Evolutionary conservation across 1,140 invertebrate species (phyloP).

Genomic region (Zaprionus vittiger): DNA sequence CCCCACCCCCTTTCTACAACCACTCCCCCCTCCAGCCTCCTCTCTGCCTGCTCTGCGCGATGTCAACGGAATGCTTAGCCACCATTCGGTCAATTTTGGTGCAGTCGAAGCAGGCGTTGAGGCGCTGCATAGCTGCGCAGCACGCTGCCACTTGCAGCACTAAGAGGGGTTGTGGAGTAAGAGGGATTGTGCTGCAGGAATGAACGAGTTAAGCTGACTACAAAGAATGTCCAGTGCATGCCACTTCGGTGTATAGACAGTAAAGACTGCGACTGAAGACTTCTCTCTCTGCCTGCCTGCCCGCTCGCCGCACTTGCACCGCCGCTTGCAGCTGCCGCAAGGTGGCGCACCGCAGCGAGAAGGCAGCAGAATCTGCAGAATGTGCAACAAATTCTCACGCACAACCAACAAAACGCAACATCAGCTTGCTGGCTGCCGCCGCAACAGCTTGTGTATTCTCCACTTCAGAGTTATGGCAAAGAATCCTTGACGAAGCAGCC

Average conservation of each 20-base stretch:
- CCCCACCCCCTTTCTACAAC: background rate
- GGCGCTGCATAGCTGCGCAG: slow-evolving; percentile 5
- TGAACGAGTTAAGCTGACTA: background rate
- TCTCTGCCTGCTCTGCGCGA: background rate
- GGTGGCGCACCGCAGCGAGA: slow-evolving; percentile 14
- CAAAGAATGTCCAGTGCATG: slow-evolving; percentile 9
- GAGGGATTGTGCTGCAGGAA: background rate
- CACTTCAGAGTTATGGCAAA: background rate
- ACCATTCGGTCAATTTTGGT: slow-evolving; percentile 22
- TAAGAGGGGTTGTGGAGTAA: background rate
- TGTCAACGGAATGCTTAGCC: slow-evolving; percentile 27
- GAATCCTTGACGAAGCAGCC: background rate
- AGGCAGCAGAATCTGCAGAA: slow-evolving; percentile 3
- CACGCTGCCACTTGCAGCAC: background rate
- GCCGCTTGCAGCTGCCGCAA: background rate
- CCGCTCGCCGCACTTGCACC: background rate
- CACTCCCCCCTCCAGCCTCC: background rate
- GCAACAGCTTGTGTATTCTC: no score
- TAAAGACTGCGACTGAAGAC: background rate
- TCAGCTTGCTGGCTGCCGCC: background rate
- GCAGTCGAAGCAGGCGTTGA: slow-evolving; percentile 3
- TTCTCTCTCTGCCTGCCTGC: background rate
- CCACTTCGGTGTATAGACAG: background rate
- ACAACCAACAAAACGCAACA: background rate
- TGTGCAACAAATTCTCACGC: slow-evolving; percentile 24